A percentile compares a stretch with the other conserved stretches of the same genome.
These are phyloP conservation scores for Popillia japonica DNA, from an alignment of 1,140 invertebrate genomes.

Conservation along the genomic window DNA sequence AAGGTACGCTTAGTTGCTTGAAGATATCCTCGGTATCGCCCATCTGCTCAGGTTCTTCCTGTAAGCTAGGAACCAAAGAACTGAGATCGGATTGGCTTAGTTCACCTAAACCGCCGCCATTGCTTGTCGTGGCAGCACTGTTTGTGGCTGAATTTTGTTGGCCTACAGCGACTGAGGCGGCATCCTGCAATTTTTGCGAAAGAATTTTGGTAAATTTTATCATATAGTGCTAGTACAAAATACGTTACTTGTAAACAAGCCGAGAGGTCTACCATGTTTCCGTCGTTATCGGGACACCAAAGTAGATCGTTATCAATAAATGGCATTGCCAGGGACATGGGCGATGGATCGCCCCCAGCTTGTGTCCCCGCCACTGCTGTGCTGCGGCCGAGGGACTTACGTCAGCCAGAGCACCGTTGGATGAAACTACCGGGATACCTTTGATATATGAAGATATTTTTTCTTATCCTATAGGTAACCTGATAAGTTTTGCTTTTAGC, in stretches of 20 bases:
- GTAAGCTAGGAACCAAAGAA: constrained; percentile 67
- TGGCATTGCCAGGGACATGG: constrained; percentile 81
- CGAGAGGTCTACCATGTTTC: constrained; percentile 88
- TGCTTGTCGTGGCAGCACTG: constrained; percentile 42
- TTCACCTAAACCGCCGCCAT: constrained; percentile 63
- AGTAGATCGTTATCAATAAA: constrained; percentile 93
- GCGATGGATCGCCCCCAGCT: constrained; percentile 66
- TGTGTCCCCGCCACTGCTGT: constrained; percentile 62
- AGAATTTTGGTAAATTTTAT: constrained; percentile 30
- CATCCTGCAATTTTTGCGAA: constrained; percentile 57
- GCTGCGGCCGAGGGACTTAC: constrained; percentile 61
- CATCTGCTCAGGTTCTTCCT: constrained; percentile 60
- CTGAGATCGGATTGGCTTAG: constrained; percentile 73
- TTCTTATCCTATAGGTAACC: neutral
- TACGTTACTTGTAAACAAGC: constrained; percentile 82
- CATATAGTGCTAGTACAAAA: neutral
- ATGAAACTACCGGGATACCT: neutral
- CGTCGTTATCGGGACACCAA: constrained; percentile 91
- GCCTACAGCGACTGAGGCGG: constrained; percentile 58
- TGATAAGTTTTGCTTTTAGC: constrained; percentile 4
- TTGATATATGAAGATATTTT: neutral
- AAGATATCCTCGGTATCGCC: constrained; percentile 75
- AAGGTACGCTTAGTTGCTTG: constrained; percentile 73
- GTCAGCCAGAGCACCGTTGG: constrained; percentile 52
- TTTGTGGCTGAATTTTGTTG: constrained; percentile 53